Conservation (phyloP, 2,888 invertebrate genomes). For the Amphimallon solstitiale region DNA sequence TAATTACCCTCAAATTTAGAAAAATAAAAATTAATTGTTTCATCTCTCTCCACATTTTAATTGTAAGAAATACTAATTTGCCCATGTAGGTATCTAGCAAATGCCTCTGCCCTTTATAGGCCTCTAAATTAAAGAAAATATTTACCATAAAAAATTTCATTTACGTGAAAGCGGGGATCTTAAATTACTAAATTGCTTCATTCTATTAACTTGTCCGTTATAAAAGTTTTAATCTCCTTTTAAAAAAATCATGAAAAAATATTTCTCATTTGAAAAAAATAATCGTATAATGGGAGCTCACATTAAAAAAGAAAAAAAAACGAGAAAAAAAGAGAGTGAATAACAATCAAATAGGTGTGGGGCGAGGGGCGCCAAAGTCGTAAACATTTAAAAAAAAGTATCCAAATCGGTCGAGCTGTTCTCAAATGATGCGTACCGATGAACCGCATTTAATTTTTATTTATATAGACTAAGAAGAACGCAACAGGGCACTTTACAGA, state of each 20-base stretch:
- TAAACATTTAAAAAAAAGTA: no score
- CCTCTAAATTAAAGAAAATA: neutral
- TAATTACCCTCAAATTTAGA: no score
- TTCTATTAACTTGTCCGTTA: conserved; percentile 19
- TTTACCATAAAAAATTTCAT: neutral
- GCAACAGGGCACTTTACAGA: no score
- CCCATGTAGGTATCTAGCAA: no score
- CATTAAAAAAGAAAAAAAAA: conserved; percentile 1
- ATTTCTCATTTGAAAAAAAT: conserved; percentile 17
- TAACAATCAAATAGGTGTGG: conserved; percentile 24
- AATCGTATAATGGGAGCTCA: conserved; percentile 10
- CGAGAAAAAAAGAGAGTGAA: conserved; percentile 6
- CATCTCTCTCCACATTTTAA: no score
- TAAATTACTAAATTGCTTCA: conserved; percentile 8
- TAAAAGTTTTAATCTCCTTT: conserved; percentile 18
- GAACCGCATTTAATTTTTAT: no score
- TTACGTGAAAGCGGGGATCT: neutral
- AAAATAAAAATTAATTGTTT: no score
- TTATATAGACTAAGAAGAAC: no score
- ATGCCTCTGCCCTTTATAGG: neutral
- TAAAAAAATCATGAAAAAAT: conserved; percentile 19
- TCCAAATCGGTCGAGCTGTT: no score
- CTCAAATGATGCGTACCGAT: no score
- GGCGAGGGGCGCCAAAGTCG: conserved; percentile 24
- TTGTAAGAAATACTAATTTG: no score